Conservation (phyloP, 2,888 invertebrate genomes). For the Caenorhabditis panamensis region DNA sequence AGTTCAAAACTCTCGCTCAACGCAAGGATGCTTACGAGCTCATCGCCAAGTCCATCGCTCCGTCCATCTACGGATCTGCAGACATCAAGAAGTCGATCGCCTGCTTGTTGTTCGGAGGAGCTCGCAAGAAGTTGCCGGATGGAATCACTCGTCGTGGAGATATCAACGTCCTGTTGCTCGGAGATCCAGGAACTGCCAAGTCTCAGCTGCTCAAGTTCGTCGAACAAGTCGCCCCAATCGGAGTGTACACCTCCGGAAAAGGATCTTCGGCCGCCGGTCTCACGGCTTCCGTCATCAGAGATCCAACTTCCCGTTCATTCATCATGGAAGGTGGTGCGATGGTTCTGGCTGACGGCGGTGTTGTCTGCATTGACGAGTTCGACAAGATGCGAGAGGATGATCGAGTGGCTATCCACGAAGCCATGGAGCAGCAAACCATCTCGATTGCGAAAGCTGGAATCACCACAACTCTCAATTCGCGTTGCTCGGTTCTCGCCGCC, state of each 20-base stretch:
- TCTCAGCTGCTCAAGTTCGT: constrained; percentile 96
- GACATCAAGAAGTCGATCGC: constrained; percentile 96
- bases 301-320: constrained; percentile 97
- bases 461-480: constrained; percentile 96
- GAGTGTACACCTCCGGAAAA: constrained; percentile 83
- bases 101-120: constrained; percentile 90
- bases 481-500: constrained; percentile 97
- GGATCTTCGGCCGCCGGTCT: constrained; percentile 88
- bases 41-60: constrained; percentile 95
- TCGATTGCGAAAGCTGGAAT: constrained; percentile 99
- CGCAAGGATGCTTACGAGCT: constrained; percentile 91
- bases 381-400: constrained; percentile 99
- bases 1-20: constrained; percentile 91
- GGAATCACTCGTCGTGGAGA: constrained; percentile 95
- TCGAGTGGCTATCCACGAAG: constrained; percentile 96
- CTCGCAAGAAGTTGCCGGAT: constrained; percentile 93
- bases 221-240: constrained; percentile 92
- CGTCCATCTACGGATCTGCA: constrained; percentile 99
- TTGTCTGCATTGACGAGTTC: constrained; percentile 99
- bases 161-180: constrained; percentile 99
- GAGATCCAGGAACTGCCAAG: constrained; percentile 99
- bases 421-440: constrained; percentile 97
- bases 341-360: constrained; percentile 79
- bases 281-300: constrained; percentile 98
- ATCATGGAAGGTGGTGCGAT: constrained; percentile 96